phyloP scores from a whole-genome alignment of 2,888 invertebrate genomes.

The Serrognathus titanus region DNA sequence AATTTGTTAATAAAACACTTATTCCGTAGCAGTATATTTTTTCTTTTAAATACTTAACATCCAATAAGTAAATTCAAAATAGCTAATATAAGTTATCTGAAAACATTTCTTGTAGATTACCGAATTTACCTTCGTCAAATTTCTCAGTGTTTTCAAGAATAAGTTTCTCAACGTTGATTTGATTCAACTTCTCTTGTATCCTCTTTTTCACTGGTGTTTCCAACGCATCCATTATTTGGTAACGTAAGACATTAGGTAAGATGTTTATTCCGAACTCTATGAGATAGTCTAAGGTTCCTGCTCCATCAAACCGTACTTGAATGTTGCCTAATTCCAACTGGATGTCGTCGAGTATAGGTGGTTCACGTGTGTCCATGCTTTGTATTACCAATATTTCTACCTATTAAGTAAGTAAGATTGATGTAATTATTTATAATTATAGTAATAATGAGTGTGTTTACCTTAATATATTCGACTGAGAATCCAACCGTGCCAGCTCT shows the following conservation, averaged over 20 bases:
- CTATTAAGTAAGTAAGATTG: constrained; percentile 32
- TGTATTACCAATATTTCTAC: constrained; percentile 67
- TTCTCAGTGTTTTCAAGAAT: constrained; percentile 68
- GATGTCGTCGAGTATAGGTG: constrained; percentile 67
- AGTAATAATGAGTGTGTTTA: constrained; percentile 16
- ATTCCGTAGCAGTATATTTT: no score
- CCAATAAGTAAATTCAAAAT: no score
- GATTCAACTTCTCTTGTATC: constrained; percentile 70
- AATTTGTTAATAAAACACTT: background rate
- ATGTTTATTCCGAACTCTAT: constrained; percentile 79
- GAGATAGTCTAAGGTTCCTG: constrained; percentile 81
- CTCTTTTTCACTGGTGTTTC: constrained; percentile 73
- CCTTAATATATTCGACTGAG: constrained; percentile 74
- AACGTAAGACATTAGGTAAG: constrained; percentile 78
- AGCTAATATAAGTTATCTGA: no score
- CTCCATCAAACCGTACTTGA: constrained; percentile 77
- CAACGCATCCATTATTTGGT: constrained; percentile 82
- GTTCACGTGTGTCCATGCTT: constrained; percentile 71
- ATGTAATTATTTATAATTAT: background rate
- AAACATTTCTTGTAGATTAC: no score
- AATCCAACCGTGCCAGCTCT: constrained; percentile 72
- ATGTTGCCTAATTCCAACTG: constrained; percentile 81
- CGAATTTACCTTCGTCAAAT: constrained; percentile 52
- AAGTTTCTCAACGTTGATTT: constrained; percentile 69
- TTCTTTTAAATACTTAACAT: no score